phyloP scores from a whole-genome alignment of 1,140 invertebrate species.

The Platyura marginata region DNA sequence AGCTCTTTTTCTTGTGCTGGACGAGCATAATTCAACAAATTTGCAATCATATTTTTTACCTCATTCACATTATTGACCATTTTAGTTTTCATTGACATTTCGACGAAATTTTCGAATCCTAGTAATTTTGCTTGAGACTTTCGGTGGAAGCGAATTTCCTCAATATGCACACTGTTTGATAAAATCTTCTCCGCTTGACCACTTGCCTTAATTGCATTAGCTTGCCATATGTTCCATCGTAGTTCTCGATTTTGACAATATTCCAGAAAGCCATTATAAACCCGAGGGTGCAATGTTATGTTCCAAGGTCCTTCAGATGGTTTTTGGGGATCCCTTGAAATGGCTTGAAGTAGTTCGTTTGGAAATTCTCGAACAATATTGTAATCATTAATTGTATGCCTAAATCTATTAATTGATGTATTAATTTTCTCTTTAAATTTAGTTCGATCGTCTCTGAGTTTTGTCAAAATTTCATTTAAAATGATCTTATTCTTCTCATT shows the following conservation, averaged over 20 bases:
- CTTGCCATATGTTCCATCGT: constrained; percentile 70
- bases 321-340: constrained; percentile 38
- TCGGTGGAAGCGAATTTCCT: constrained; percentile 54
- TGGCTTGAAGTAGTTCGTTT: constrained; percentile 39
- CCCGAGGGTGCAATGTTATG: constrained; percentile 48
- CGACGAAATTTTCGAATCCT: constrained; percentile 58
- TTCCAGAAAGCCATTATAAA: constrained; percentile 56
- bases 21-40: constrained; percentile 41
- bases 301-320: constrained; percentile 58
- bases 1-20: constrained; percentile 62
- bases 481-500: constrained; percentile 24
- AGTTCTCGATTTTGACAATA: constrained; percentile 59
- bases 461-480: constrained; percentile 25
- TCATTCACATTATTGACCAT: constrained; percentile 75
- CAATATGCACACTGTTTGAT: constrained; percentile 53
- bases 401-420: constrained; percentile 38
- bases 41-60: constrained; percentile 52
- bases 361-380: constrained; percentile 55
- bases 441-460: constrained; percentile 30
- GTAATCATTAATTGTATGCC: constrained; percentile 43
- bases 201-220: constrained; percentile 49
- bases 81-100: constrained; percentile 87
- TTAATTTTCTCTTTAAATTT: constrained; percentile 44
- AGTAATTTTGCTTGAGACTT: constrained; percentile 51
- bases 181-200: constrained; percentile 37